Base-by-base conservation (phyloP, 1,140 invertebrate genomes). In the Chironomus striatipennis region DNA sequence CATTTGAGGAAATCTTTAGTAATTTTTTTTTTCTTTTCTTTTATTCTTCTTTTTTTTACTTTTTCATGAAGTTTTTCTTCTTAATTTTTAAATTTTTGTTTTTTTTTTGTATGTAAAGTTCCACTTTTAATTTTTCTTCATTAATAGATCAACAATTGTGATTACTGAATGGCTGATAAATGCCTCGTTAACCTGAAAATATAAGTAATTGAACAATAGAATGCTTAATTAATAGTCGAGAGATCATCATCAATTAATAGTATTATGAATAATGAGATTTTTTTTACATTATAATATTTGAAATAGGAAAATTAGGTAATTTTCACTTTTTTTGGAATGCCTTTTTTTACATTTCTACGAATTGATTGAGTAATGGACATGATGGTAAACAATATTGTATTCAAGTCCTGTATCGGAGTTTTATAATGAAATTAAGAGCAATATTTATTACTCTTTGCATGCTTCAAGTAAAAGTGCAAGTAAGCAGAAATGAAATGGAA, bases 1-100 rank as follows among this genome's bases (percentile, higher is more conserved):
- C 73, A 73, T 73, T 43, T n/a, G 42, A 70, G 65, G 20, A 70
- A 70, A 70, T n/a, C n/a, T 57, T n/a, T 57, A 12, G 47, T 12
- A 3, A 57, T n/a, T 57, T 57, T 57, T 57, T 2, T 57, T 57
- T 57, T n/a, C n/a, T 7, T 57, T 57, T 57, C 47, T 57, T n/a
- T 57, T n/a, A 57, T 12, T 57, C 47, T 34, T 34, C 24, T 34
- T 34, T 34, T 34, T 34, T 34, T 34, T 34, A 34, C 24, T 34
- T 34, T 34, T 34, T 34, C 24, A 34, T 34, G 24, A 34, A 34
- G 24, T 34, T 34, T 34, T 34, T 34, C 24, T 34, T 34, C 24
- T 34, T 34, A 10, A 15, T 15, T 47, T 9, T 57, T 57, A 57
- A 15, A 5, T 57, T 57, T 47, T 47, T 47, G 15, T 5, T 47